Evolutionary conservation across 1,140 invertebrate genomes (phyloP).

Genomic region (Araneus ventricosus): DNA sequence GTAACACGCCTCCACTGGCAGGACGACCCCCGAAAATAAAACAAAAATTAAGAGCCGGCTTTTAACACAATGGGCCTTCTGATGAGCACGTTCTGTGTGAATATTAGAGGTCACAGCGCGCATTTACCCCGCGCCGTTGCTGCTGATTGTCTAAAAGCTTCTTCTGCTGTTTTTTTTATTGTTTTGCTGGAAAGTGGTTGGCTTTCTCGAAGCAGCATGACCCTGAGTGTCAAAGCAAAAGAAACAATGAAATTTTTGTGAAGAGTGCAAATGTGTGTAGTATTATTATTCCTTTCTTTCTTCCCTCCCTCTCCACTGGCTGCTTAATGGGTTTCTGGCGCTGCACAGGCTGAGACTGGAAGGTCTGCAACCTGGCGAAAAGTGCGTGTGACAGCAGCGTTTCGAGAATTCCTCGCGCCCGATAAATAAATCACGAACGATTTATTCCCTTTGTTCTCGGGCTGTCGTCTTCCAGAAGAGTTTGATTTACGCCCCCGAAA

Average conservation of each 20-base stretch:
- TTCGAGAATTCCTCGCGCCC: background rate
- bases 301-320: background rate
- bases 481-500: background rate
- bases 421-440: slow-evolving; percentile 17
- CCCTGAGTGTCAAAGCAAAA: slow-evolving; percentile 7
- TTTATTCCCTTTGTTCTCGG: slow-evolving; percentile 3
- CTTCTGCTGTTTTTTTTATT: background rate
- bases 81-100: slow-evolving; percentile 49
- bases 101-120: slow-evolving; percentile 44
- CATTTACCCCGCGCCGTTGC: background rate
- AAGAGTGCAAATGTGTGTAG: background rate
- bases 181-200: background rate
- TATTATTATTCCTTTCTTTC: background rate
- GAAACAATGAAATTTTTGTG: slow-evolving; percentile 29
- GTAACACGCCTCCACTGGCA: slow-evolving; percentile 32
- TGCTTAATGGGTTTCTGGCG: background rate
- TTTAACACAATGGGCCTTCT: slow-evolving; percentile 56
- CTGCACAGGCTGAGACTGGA: background rate
- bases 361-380: background rate
- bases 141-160: slow-evolving; percentile 9
- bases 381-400: background rate
- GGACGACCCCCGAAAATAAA: background rate
- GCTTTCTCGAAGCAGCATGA: background rate
- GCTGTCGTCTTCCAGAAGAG: background rate
- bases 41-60: slow-evolving; percentile 33